Evolutionary conservation across 2,888 invertebrate genomes (phyloP), one percentile per base, ranked within the genome.

Genomic region (Steromphala cineraria): DNA sequence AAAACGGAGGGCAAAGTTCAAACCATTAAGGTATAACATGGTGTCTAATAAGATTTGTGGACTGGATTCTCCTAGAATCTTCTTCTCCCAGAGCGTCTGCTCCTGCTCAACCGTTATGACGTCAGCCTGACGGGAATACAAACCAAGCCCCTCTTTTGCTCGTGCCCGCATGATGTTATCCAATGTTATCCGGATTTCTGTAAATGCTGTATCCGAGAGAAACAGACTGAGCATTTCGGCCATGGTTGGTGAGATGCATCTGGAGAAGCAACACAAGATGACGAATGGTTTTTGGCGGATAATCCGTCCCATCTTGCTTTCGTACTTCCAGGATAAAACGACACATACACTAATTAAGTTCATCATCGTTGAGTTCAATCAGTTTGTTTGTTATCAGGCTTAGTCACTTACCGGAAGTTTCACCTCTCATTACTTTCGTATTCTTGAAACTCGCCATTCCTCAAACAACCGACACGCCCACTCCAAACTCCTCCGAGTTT

Each of bases 381-480:
- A 75, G n/a, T n/a, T n/a, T n/a, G n/a, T n/a, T n/a, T n/a, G n/a
- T n/a, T n/a, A n/a, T n/a, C n/a, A n/a, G n/a, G 10, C 53, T 46
- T 13, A 75, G 52, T 19, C 53, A 8, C 28, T 75, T n/a, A 52
- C 75, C 75, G 10, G 19, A 19, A 5, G 75, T 40, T 17, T 21
- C 52, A 5, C 75, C 75, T 24, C 28, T 8, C 13, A 4, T 36
- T 7, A 46, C 28, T 75, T 46, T 75, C 4, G 75, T 13, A 75
- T 75, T 0, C 52, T 40, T 17, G 40, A 24, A 21, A n/a, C n/a
- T 4, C 21, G 46, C 75, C 75, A 75, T 52, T 40, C 75, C 46
- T 75, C 75, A 28, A 75, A 75, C 75, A 75, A 28, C 19, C 52
- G 46, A 52, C 75, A 75, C 15, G 75, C 75, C 75, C 75, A 75